Percentiles rank a stretch among this genome's conserved stretches.
Conservation (phyloP, 2,888 invertebrate species). For the Pyrgus malvae region DNA sequence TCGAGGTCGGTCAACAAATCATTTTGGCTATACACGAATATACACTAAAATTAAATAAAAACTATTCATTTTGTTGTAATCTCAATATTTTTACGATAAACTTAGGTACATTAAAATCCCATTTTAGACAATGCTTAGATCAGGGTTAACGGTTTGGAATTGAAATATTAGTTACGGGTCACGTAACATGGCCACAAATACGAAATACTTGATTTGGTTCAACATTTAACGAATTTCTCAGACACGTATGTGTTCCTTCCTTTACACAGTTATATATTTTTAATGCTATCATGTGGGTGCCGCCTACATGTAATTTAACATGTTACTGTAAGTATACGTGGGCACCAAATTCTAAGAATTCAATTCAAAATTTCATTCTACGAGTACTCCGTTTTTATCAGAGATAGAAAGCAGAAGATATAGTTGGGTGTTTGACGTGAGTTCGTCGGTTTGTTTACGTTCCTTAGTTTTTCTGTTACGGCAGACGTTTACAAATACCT, state of each 20-base stretch:
- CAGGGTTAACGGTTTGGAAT: not conserved
- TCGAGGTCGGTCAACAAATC: too few relatives aligned
- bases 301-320: slow-evolving; percentile 9
- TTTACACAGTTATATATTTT: not conserved
- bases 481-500: too few relatives aligned
- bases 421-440: not conserved
- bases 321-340: slow-evolving; percentile 10
- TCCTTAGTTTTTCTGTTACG: not conserved
- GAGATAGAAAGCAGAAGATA: slow-evolving; percentile 4
- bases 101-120: too few relatives aligned
- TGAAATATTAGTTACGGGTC: not conserved
- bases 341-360: slow-evolving; percentile 7
- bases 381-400: not conserved
- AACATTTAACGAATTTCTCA: too few relatives aligned
- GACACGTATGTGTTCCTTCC: not conserved
- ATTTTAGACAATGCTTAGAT: too few relatives aligned
- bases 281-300: slow-evolving; percentile 16
- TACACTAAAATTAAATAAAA: too few relatives aligned
- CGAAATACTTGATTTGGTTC: not conserved
- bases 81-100: too few relatives aligned
- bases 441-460: not conserved
- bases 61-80: too few relatives aligned
- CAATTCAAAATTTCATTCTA: slow-evolving; percentile 8
- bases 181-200: not conserved
- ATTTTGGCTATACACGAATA: too few relatives aligned